Evolutionary conservation across 1,140 invertebrate genomes (phyloP).

Genomic region (Drosophila pectinifera): DNA sequence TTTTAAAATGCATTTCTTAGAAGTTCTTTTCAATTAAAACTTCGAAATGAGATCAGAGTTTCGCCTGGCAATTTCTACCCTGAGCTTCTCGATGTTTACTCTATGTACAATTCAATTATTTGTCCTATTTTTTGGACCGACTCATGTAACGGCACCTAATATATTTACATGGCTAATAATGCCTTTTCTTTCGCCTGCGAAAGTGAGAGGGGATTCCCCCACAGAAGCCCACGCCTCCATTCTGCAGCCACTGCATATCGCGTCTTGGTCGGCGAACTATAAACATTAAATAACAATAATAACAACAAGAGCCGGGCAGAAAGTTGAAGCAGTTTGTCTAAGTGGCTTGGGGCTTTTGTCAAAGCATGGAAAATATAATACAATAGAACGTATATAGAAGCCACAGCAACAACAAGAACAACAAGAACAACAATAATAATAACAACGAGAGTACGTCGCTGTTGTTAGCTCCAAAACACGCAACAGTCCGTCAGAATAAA

Average conservation of each 20-base stretch:
- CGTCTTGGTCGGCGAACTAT: slow-evolving; percentile 57
- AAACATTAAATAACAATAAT: slow-evolving; percentile 82
- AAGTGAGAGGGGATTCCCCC: slow-evolving; percentile 29
- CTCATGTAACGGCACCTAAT: slow-evolving; percentile 33
- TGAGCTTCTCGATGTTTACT: neutral
- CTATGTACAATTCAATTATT: neutral
- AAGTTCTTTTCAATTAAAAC: neutral
- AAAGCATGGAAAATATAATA: slow-evolving; percentile 69
- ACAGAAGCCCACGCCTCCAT: neutral
- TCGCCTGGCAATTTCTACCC: slow-evolving; percentile 10
- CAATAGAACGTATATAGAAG: slow-evolving; percentile 66
- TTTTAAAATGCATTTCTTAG: neutral
- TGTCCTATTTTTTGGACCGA: slow-evolving; percentile 9
- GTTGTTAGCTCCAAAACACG: slow-evolving; percentile 77
- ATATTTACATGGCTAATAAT: slow-evolving; percentile 46
- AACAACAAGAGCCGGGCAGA: slow-evolving; percentile 54
- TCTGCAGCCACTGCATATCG: slow-evolving; percentile 38
- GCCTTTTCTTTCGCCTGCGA: slow-evolving; percentile 49
- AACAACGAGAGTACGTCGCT: slow-evolving; percentile 60
- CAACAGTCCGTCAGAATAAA: slow-evolving; percentile 72
- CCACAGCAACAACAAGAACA: slow-evolving; percentile 36
- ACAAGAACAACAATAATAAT: slow-evolving; percentile 37
- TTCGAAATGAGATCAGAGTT: no score
- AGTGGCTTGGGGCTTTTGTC: slow-evolving; percentile 72
- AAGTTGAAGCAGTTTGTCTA: slow-evolving; percentile 78